Conservation (phyloP, 2,888 invertebrate species). For the Sinopyrophorus schimmeli region DNA sequence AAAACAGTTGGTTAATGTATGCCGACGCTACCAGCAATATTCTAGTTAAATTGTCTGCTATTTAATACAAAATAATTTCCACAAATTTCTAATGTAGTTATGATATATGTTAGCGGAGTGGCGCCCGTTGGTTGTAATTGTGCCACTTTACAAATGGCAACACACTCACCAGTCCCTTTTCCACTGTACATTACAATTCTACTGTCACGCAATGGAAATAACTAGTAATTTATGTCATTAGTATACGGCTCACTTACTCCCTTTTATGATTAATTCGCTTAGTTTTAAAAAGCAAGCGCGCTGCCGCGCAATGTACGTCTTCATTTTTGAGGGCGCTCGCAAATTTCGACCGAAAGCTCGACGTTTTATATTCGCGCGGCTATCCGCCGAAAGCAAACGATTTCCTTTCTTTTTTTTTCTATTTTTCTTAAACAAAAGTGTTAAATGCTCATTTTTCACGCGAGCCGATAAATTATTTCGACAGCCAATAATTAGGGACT, state of each 20-base stretch:
- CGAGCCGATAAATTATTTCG: constrained; percentile 17
- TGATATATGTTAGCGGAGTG: constrained; percentile 26
- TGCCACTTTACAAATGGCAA: constrained; percentile 31
- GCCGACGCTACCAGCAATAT: constrained; percentile 4
- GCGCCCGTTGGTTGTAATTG: constrained; percentile 31
- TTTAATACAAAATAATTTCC: constrained; percentile 11
- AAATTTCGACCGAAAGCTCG: too few relatives aligned
- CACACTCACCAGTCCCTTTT: constrained; percentile 23
- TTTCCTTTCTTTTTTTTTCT: too few relatives aligned
- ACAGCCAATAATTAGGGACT: constrained; percentile 35
- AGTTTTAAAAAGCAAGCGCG: constrained; percentile 23
- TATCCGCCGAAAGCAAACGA: background rate
- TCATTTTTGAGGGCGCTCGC: too few relatives aligned
- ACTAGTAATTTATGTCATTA: constrained; percentile 29
- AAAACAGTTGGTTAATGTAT: constrained; percentile 12
- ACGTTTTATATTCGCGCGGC: background rate
- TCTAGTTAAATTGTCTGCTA: constrained; percentile 8
- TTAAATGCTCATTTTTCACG: too few relatives aligned
- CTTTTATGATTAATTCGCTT: constrained; percentile 24
- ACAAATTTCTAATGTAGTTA: constrained; percentile 27
- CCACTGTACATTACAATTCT: constrained; percentile 23
- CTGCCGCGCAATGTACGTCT: constrained; percentile 10
- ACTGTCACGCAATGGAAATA: constrained; percentile 28
- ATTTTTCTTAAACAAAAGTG: too few relatives aligned
- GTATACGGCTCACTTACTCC: constrained; percentile 26